Evolutionary conservation across 2,888 invertebrate species (phyloP).

Genomic region (Mythimna impura): DNA sequence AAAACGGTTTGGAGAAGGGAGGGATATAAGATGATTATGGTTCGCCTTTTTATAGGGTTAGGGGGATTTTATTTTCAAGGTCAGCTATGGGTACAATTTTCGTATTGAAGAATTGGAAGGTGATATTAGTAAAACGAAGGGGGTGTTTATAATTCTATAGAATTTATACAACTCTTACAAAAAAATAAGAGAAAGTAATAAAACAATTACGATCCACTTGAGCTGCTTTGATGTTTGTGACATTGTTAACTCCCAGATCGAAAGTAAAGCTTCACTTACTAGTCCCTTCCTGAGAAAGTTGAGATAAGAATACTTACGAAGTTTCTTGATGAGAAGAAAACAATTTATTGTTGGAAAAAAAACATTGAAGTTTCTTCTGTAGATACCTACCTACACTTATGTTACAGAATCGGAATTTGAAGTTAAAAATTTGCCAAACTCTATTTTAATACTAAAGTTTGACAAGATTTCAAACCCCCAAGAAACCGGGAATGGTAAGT

Average conservation of each 20-base stretch:
- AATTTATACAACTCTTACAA: neutral
- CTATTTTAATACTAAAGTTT: neutral
- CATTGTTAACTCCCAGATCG: neutral
- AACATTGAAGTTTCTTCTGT: neutral
- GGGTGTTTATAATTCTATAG: too few relatives aligned
- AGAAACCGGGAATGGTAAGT: neutral
- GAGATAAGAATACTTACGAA: neutral
- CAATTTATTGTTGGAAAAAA: neutral
- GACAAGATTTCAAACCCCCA: neutral
- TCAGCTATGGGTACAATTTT: neutral
- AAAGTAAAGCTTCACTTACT: slow-evolving; percentile 7
- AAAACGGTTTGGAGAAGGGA: neutral
- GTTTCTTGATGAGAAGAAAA: neutral
- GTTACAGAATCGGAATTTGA: neutral
- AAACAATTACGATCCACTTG: slow-evolving; percentile 6
- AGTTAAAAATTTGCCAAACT: neutral
- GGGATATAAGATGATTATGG: neutral
- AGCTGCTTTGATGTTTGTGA: slow-evolving; percentile 5
- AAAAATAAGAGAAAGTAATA: slow-evolving; percentile 1
- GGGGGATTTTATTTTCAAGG: neutral
- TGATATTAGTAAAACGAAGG: neutral
- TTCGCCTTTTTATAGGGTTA: neutral
- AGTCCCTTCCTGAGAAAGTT: neutral
- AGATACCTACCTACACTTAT: neutral
- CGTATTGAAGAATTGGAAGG: neutral